Percentiles rank a stretch among this genome's conserved stretches.
These are phyloP conservation scores for Cetoscarus ocellatus DNA, from an alignment of 2,797 vertebrate genomes.

Conservation along the genomic window DNA sequence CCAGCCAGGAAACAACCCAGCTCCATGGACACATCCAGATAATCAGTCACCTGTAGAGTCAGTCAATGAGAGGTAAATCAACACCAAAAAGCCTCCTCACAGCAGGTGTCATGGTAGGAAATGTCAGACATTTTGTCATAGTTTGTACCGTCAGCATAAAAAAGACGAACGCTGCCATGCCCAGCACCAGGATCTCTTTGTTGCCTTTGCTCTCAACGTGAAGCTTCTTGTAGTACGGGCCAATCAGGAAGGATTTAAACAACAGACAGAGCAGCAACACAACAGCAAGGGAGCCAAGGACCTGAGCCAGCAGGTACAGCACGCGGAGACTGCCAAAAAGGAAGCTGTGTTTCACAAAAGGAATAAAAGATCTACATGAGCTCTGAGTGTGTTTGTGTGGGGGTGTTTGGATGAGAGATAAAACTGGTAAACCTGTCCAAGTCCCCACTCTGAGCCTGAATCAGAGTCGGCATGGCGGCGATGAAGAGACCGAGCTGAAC, in stretches of 20 bases:
- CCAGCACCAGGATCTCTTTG: slow-evolving; percentile 96
- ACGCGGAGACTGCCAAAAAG: slow-evolving; percentile 88
- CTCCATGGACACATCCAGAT: slow-evolving; percentile 96
- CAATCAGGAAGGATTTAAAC: slow-evolving; percentile 91
- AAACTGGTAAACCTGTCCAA: slow-evolving; percentile 84
- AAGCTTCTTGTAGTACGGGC: slow-evolving; percentile 94
- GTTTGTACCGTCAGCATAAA: slow-evolving; percentile 92
- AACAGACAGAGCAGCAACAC: slow-evolving; percentile 90
- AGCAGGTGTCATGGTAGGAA: background rate
- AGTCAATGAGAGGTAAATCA: slow-evolving; percentile 3
- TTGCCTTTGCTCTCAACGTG: slow-evolving; percentile 94
- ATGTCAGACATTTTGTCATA: background rate
- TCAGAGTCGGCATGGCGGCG: slow-evolving; percentile 93
- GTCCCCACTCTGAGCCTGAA: slow-evolving; percentile 89
- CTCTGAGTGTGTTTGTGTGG: background rate
- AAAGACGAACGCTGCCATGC: slow-evolving; percentile 94
- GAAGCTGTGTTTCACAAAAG: slow-evolving; percentile 79
- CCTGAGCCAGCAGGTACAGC: slow-evolving; percentile 89
- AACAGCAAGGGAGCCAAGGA: slow-evolving; percentile 90
- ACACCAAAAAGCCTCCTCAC: background rate
- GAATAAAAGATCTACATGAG: slow-evolving; percentile 9
- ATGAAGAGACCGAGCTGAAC: slow-evolving; percentile 99
- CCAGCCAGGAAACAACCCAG: slow-evolving; percentile 97
- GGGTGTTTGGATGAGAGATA: background rate
- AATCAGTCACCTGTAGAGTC: slow-evolving; percentile 89